phyloP scores from a whole-genome alignment of 1,140 invertebrate species.

The Coptotermes formosanus region DNA sequence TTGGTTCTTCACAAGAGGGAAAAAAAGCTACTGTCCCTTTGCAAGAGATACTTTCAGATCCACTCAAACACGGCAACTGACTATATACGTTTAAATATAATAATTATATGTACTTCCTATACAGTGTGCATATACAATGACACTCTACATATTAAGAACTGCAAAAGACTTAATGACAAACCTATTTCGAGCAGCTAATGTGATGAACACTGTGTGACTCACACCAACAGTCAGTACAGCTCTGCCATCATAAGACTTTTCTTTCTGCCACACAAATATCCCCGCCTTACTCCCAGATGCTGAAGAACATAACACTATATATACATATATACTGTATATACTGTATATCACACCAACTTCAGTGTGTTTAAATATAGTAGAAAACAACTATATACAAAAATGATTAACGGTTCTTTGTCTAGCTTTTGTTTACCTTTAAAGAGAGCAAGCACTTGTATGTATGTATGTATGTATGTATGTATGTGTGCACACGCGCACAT shows the following conservation, averaged over 20 bases:
- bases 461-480: neutral
- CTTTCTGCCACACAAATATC: neutral
- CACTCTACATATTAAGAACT: neutral
- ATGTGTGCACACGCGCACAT: neutral
- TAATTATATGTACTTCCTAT: neutral
- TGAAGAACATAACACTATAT: neutral
- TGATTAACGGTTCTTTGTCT: neutral
- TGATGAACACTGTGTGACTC: neutral
- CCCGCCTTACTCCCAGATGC: neutral
- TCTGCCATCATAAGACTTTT: neutral
- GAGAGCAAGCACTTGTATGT: neutral
- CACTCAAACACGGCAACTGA: neutral
- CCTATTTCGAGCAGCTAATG: neutral
- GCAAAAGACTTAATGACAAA: neutral
- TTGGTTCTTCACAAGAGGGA: neutral
- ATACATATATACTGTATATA: too few relatives aligned
- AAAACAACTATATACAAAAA: constrained; percentile 3
- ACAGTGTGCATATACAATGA: neutral
- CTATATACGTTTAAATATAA: neutral
- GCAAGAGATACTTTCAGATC: neutral
- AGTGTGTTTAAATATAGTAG: neutral
- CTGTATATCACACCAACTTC: neutral
- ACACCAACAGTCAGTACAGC: neutral
- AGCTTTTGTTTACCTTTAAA: neutral
- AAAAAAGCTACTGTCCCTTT: neutral